These are phyloP conservation scores for Gibbula magus DNA, from an alignment of 2,888 invertebrate species.

Conservation along the genomic window DNA sequence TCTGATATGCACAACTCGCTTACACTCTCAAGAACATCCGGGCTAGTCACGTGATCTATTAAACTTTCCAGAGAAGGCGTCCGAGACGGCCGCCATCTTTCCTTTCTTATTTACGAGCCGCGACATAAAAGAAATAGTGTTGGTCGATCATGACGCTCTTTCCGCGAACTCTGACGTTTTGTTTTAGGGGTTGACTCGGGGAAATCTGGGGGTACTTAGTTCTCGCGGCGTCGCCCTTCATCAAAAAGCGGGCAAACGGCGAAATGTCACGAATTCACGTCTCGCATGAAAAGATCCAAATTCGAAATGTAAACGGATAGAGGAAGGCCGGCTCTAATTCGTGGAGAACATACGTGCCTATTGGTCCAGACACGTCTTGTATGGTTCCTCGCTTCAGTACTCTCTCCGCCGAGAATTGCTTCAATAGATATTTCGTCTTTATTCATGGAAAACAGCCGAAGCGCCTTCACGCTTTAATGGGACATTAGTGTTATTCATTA, in stretches of 20 bases:
- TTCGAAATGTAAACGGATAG: conserved; percentile 21
- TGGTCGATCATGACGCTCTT: too few species aligned
- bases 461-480: not conserved
- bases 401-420: not conserved
- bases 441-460: not conserved
- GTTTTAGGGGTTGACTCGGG: not conserved
- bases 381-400: not conserved
- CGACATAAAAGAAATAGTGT: not conserved
- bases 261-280: conserved; percentile 13
- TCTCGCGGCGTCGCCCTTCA: not conserved
- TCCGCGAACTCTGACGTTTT: not conserved
- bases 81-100: not conserved
- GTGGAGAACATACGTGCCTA: not conserved
- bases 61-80: not conserved
- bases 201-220: not conserved
- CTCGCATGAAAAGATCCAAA: conserved; percentile 6
- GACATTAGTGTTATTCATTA: conserved; percentile 8
- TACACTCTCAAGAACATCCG: not conserved
- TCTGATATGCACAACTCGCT: too few species aligned
- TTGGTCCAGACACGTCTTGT: not conserved
- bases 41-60: not conserved
- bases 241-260: not conserved
- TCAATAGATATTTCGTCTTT: not conserved
- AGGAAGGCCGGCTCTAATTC: not conserved
- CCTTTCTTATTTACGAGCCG: conserved; percentile 1